These are phyloP conservation scores for Nothobranchius kuhntae DNA, from an alignment of 2,113 vertebrate genomes.

Conservation along the genomic window DNA sequence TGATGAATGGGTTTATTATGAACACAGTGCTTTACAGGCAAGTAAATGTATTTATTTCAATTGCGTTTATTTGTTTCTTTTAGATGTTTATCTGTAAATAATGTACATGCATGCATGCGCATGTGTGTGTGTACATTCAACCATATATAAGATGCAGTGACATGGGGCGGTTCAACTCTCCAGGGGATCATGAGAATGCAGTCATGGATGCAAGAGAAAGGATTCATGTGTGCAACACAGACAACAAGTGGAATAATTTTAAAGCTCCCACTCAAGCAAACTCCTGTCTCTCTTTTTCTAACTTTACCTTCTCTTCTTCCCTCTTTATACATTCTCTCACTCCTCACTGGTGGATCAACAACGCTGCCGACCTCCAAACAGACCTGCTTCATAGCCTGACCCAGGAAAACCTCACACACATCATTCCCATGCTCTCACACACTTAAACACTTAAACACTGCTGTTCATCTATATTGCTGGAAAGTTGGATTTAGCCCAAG, in stretches of 20 bases:
- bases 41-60: not conserved
- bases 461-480: not conserved
- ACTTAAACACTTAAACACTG: not conserved
- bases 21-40: not conserved
- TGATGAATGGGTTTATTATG: not conserved
- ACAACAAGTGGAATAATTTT: slow-evolving; percentile 10
- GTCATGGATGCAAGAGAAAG: slow-evolving; percentile 14
- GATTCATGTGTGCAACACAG: not conserved
- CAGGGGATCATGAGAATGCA: slow-evolving; percentile 9
- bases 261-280: no score
- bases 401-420: slow-evolving; percentile 30
- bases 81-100: not conserved
- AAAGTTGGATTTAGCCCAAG: not conserved
- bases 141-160: slow-evolving; percentile 41
- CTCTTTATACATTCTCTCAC: no score
- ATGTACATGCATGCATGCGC: no score
- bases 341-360: not conserved
- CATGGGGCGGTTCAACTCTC: slow-evolving; percentile 47
- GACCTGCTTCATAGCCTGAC: slow-evolving; percentile 37
- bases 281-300: no score
- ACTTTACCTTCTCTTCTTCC: no score
- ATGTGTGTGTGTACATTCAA: not conserved
- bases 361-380: slow-evolving; percentile 43
- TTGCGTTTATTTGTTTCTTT: not conserved
- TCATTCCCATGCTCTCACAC: not conserved